These are phyloP conservation scores for Labrus mixtus DNA, from an alignment of 2,113 vertebrate genomes.

Conservation along the genomic window DNA sequence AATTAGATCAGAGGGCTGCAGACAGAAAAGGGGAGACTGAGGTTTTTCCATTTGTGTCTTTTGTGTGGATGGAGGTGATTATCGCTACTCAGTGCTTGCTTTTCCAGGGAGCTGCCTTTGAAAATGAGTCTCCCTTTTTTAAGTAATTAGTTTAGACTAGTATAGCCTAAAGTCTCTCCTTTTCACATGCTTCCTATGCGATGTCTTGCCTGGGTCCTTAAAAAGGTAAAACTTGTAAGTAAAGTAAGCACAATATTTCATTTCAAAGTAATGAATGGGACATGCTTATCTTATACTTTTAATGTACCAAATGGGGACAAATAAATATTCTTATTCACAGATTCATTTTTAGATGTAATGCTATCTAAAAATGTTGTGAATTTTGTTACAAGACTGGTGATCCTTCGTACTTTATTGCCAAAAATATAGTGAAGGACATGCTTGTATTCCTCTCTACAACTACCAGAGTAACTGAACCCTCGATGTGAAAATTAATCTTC, in stretches of 20 bases:
- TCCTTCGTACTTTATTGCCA: constrained; percentile 6
- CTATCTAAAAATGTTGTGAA: too few species aligned
- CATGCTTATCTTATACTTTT: too few species aligned
- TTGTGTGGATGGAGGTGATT: constrained; percentile 74
- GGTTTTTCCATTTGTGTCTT: constrained; percentile 56
- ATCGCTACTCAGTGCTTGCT: constrained; percentile 65
- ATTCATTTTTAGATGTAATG: too few species aligned
- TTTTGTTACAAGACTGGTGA: not conserved
- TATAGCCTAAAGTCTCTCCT: constrained; percentile 16
- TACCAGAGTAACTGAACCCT: constrained; percentile 7
- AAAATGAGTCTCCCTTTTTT: constrained; percentile 44
- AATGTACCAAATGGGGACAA: too few species aligned
- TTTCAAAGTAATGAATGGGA: too few species aligned
- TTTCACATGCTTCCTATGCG: not conserved
- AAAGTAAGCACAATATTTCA: too few species aligned
- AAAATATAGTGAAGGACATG: constrained; percentile 25
- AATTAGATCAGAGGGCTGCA: constrained; percentile 74
- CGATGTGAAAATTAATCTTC: constrained; percentile 56
- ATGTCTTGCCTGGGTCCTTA: too few species aligned
- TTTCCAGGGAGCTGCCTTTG: constrained; percentile 22
- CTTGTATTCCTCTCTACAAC: constrained; percentile 34
- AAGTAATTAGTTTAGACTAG: not conserved
- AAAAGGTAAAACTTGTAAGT: too few species aligned
- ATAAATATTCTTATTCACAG: too few species aligned
- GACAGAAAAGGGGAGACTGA: constrained; percentile 47